Evolutionary conservation across 2,113 vertebrate genomes (phyloP).

Genomic region (Cryptotis parvus): DNA sequence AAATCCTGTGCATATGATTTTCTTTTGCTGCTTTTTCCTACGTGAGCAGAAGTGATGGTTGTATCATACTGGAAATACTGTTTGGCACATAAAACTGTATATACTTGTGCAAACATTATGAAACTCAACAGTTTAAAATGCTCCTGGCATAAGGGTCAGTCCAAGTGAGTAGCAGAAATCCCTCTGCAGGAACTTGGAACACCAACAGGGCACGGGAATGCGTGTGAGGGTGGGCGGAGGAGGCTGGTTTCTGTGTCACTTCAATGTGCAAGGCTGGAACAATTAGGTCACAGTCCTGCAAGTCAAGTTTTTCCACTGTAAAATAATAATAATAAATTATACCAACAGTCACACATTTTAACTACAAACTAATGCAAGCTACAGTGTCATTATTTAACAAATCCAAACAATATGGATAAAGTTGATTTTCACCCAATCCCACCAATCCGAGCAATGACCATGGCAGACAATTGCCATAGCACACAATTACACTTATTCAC

Average conservation of each 20-base stretch:
- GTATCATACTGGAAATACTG: background rate
- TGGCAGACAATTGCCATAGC: background rate
- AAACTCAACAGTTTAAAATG: background rate
- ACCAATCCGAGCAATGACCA: accelerated
- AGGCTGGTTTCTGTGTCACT: background rate
- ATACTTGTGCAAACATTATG: background rate
- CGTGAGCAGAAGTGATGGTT: background rate
- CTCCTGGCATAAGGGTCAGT: background rate
- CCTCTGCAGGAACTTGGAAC: background rate
- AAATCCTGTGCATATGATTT: background rate
- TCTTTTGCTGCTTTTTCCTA: background rate
- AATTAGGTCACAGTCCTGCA: background rate
- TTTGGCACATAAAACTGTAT: background rate
- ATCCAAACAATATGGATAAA: background rate
- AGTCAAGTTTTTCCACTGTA: background rate
- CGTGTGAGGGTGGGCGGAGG: accelerated
- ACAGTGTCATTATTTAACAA: background rate
- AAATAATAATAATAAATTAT: constrained; percentile 3
- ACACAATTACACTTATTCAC: background rate
- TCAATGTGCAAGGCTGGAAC: background rate
- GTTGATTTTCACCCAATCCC: background rate
- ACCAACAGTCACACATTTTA: background rate
- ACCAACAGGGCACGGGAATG: background rate
- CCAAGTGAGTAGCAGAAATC: background rate
- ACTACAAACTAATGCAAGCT: background rate